Percentiles rank a stretch among this genome's conserved stretches.
phyloP scores from a whole-genome alignment of 2,888 invertebrate genomes.

The Acleris sparsana region DNA sequence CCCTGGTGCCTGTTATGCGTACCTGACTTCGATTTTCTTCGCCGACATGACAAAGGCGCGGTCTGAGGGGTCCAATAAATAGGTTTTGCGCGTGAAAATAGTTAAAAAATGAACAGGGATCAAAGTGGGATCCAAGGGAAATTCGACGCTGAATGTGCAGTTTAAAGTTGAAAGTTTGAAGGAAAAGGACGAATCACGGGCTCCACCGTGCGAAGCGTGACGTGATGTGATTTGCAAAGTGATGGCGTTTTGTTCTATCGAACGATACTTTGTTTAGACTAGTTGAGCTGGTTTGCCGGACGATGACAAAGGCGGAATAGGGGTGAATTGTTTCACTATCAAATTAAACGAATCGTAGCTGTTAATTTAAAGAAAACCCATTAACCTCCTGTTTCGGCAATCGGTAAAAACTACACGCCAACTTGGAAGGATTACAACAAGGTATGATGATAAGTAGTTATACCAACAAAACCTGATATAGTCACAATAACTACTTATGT shows the following conservation, averaged over 20 bases:
- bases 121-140: conserved; percentile 52
- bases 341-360: no score
- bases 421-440: no score
- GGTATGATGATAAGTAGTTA: no score
- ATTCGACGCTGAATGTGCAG: conserved; percentile 49
- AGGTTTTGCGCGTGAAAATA: conserved; percentile 72
- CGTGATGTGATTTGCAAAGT: conserved; percentile 58
- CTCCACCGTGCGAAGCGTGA: conserved; percentile 50
- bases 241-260: conserved; percentile 52
- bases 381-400: no score
- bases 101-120: conserved; percentile 67
- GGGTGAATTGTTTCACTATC: background rate
- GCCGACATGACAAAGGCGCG: conserved; percentile 80
- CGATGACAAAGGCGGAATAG: conserved; percentile 21
- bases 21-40: conserved; percentile 78
- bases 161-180: conserved; percentile 52
- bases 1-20: conserved; percentile 58
- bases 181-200: conserved; percentile 30
- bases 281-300: conserved; percentile 27
- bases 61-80: conserved; percentile 79
- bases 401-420: no score
- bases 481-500: no score
- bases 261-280: conserved; percentile 25
- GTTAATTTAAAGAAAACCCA: no score
- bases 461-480: no score